Conservation (phyloP, 2,797 vertebrate genomes). For the Squalus acanthias region DNA sequence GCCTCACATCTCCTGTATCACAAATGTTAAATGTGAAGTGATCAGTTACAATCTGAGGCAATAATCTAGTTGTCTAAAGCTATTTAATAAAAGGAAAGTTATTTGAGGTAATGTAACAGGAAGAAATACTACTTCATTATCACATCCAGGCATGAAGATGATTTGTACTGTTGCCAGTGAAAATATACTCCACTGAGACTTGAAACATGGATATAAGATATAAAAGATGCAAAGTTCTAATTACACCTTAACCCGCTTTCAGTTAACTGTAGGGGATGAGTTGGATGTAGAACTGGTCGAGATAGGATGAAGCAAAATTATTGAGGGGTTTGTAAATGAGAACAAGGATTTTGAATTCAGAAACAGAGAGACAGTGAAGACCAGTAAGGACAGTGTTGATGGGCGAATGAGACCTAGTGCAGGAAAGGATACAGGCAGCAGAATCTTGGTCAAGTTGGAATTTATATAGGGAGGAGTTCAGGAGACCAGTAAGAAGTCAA, state of each 20-base stretch:
- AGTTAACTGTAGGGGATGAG: background rate
- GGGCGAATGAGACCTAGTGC: background rate
- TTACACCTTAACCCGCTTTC: background rate
- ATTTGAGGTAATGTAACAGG: background rate
- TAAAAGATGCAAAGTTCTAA: background rate
- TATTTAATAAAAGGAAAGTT: background rate
- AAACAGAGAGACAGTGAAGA: background rate
- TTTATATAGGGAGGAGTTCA: background rate
- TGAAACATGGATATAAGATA: background rate
- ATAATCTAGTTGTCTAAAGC: background rate
- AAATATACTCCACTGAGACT: background rate
- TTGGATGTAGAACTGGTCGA: background rate
- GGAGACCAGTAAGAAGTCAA: background rate
- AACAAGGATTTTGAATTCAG: background rate
- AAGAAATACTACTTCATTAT: background rate
- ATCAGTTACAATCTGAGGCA: background rate
- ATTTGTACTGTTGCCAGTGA: background rate
- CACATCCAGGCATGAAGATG: background rate
- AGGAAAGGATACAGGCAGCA: background rate
- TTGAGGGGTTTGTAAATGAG: background rate
- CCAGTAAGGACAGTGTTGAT: background rate
- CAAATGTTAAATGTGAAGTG: background rate
- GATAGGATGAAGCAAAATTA: background rate
- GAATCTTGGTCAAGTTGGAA: background rate
- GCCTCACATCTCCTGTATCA: background rate